Evolutionary conservation across 2,797 vertebrate genomes (phyloP).

Genomic region (Cheirogaleus major): DNA sequence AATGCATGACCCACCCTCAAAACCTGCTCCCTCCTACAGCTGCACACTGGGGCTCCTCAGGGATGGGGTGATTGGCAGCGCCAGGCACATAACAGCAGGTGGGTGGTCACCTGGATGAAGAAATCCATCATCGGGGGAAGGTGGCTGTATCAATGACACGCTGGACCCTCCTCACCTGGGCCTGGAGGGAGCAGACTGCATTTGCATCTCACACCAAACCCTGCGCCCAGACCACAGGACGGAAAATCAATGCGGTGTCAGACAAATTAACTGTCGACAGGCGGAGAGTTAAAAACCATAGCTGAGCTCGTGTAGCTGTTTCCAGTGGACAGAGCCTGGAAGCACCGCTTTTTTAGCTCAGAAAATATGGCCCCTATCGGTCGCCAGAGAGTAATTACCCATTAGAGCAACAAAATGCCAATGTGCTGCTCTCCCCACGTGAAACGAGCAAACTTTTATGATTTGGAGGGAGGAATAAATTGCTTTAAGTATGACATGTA

Average conservation of each 20-base stretch:
- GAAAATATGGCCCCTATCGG: conserved; percentile 54
- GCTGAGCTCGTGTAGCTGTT: conserved; percentile 75
- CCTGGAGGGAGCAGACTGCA: neutral
- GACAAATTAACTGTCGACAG: conserved; percentile 80
- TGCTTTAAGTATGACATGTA: neutral
- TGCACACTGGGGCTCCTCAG: fast-evolving
- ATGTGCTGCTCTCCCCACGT: neutral
- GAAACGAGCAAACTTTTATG: neutral
- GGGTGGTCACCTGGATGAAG: neutral
- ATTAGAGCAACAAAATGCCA: neutral
- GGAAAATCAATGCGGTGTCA: conserved; percentile 80
- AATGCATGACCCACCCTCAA: neutral
- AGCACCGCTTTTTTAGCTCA: conserved; percentile 9
- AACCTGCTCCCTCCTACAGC: neutral
- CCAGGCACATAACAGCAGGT: fast-evolving
- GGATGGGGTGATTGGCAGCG: neutral
- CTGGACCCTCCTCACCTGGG: neutral
- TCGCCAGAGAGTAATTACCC: conserved; percentile 55
- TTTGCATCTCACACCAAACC: conserved; percentile 66
- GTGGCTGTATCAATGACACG: fast-evolving
- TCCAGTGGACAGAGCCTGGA: conserved; percentile 59
- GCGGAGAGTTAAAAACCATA: conserved; percentile 76
- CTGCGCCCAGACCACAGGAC: conserved; percentile 76
- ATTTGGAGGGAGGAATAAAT: neutral
- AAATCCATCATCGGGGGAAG: fast-evolving